Base-by-base conservation (phyloP, 2,888 invertebrate genomes). In the Chrysolina haemoptera region DNA sequence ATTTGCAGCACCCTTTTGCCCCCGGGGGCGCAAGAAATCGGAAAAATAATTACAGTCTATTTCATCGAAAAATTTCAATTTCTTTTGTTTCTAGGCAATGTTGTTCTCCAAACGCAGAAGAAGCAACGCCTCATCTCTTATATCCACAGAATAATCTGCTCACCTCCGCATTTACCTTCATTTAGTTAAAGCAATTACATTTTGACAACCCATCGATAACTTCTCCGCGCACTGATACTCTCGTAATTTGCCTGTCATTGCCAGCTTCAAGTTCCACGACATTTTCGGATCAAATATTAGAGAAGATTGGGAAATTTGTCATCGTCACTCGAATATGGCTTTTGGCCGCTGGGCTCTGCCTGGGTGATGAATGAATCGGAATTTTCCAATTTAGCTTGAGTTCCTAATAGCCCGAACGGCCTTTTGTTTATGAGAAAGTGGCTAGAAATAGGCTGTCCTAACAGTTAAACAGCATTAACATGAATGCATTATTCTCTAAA, bases 131-230 rank as follows among this genome's bases (percentile, higher is more conserved):
- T 16, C 40, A n/a, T 64, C 46, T n/a, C 41, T 20, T 53, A 53
- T 67, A 20, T 40, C 27, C 14, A 12, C 6, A 20, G 20, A 68
- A 68, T 68, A 40, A 62, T 43, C 68, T 63, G 50, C 46, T 40
- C 43, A 46, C 62, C 55, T 22, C 12, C 59, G 59, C 72, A 73
- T 74, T 77, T 70, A 67, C 75, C 50, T 71, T 65, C 55, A 66
- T 66, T 68, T 65, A 71, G 76, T 78, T 81, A 80, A 81, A 82
- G 82, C 85, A 85, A 85, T 85, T 85, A 85, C 78, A 76, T 78
- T 84, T 84, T 84, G 86, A 85, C 84, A 84, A 83, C 80, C 82
- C 82, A 85, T 83, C 85, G 85, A 85, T 85, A 84, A 84, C 84
- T 85, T 84, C 83, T 84, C 84, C 83, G 83, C 83, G 74, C 81